A percentile compares a stretch with the other conserved stretches of the same genome.
Evolutionary conservation across 2,888 invertebrate genomes (phyloP).

Genomic region (Crematogaster levior): DNA sequence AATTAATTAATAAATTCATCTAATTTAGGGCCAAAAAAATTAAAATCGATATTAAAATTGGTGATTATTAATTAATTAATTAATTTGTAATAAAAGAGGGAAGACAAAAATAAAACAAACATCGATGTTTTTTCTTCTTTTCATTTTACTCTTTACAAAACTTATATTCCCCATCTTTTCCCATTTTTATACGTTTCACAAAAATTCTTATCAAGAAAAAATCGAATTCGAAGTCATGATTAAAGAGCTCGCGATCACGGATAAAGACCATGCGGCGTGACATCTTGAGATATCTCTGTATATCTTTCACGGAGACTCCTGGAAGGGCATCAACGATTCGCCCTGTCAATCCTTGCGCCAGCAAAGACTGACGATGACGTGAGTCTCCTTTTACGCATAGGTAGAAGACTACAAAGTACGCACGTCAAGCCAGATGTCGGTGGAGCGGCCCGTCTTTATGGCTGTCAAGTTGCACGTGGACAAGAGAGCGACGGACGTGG

Average conservation of each 20-base stretch:
- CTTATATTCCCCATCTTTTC: neutral
- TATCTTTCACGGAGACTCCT: constrained; percentile 1
- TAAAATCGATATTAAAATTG: too few relatives aligned
- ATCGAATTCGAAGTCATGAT: neutral
- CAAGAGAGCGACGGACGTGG: constrained; percentile 44
- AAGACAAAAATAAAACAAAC: neutral
- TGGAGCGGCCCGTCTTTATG: constrained; percentile 53
- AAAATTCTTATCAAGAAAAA: neutral
- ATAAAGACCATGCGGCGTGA: neutral
- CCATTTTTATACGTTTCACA: neutral
- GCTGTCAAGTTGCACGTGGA: constrained; percentile 47
- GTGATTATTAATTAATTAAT: neutral
- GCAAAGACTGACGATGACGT: constrained; percentile 39
- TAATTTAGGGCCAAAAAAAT: too few relatives aligned
- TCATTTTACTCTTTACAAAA: neutral
- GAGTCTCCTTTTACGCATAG: constrained; percentile 43
- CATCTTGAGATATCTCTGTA: neutral
- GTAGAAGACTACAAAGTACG: constrained; percentile 56
- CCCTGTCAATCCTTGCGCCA: constrained; percentile 27
- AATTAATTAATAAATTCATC: too few relatives aligned
- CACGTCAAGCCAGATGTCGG: constrained; percentile 54
- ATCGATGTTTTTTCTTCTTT: neutral
- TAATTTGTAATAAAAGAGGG: neutral
- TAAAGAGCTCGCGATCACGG: neutral
- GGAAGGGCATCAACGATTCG: constrained; percentile 31